Base-by-base conservation (phyloP, 2,797 vertebrate species). In the Centroberyx gerrardi region DNA sequence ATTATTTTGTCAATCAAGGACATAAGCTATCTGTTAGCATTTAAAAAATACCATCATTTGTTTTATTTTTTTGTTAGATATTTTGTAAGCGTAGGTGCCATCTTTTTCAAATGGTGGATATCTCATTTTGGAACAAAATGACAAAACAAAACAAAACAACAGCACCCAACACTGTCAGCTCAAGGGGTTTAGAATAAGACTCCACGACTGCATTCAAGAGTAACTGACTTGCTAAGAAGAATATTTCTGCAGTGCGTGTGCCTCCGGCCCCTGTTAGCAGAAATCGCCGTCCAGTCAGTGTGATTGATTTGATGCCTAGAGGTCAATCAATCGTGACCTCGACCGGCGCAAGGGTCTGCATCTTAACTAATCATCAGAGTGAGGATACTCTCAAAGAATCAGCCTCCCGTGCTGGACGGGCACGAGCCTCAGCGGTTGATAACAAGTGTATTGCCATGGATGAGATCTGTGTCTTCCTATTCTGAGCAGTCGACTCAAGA, bases 401-500 rank as follows among this genome's bases (percentile, higher is more conserved):
- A 62, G 48, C 66, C 62, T 59, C 46, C 7, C 28, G 3, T 52
- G 49, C 38, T 71, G 58, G 22, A 55, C 72, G 51, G 66, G 71
- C 79, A 40, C 27, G n/a, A 72, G 64, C 46, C 3, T 8, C 82
- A 49, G 29, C 33, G 61, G 76, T 83, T 84, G 62, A 76, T 83
- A 86, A 68, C 42, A n/a, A 80, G 76, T 72, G 71, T 64, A 76
- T 82, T 52, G 65, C 82, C 76, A 82, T 60, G 84, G 76, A 88
- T 87, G 74, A 82, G 89, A 92, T 89, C 83, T 84, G 83, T 80
- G 77, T 91, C 83, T 85, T 86, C 90, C 91, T 93, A 90, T 92
- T 93, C 87, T 89, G 87, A 92, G 90, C 86, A 22, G 84, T 89
- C 83, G 87, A 93, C 89, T 91, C 76, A 73, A 89, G 81, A 89